A percentile compares a stretch with the other conserved stretches of the same genome.
phyloP scores from a whole-genome alignment of 2,888 invertebrate species.

The Cephus pulcher region DNA sequence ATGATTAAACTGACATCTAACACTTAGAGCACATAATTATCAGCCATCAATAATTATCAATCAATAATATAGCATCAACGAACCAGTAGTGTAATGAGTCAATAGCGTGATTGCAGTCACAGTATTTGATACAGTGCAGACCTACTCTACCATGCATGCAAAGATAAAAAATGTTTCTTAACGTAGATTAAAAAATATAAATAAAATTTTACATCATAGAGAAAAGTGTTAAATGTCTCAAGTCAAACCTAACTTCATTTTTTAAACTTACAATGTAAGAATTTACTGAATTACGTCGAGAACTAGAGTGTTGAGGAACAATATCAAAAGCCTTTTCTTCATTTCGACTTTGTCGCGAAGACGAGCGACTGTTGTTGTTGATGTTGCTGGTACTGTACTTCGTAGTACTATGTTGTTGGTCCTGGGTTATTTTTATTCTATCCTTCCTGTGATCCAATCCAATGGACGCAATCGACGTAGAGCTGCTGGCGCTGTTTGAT shows the following conservation, averaged over 20 bases:
- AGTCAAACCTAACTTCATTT: background rate
- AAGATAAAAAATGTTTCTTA: background rate
- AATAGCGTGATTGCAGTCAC: background rate
- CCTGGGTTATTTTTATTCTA: slow-evolving; percentile 10
- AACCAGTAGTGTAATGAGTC: background rate
- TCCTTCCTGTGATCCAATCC: background rate
- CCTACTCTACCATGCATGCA: background rate
- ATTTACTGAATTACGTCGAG: slow-evolving; percentile 39
- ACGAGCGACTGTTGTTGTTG: slow-evolving; percentile 27
- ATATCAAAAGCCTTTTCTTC: slow-evolving; percentile 48
- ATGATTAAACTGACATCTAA: background rate
- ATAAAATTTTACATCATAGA: background rate
- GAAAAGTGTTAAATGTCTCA: background rate
- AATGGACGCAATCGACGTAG: slow-evolving; percentile 33
- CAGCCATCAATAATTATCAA: background rate
- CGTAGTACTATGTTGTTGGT: slow-evolving; percentile 4
- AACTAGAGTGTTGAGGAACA: slow-evolving; percentile 35
- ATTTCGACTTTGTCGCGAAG: slow-evolving; percentile 30
- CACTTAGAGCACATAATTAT: background rate
- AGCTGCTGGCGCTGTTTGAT: slow-evolving; percentile 23
- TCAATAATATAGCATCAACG: background rate
- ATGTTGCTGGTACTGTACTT: slow-evolving; percentile 6
- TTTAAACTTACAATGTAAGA: slow-evolving; percentile 35
- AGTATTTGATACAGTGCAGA: background rate
- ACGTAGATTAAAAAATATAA: background rate